Conservation (phyloP, 2,113 vertebrate genomes). For the Papio anubis region DNA sequence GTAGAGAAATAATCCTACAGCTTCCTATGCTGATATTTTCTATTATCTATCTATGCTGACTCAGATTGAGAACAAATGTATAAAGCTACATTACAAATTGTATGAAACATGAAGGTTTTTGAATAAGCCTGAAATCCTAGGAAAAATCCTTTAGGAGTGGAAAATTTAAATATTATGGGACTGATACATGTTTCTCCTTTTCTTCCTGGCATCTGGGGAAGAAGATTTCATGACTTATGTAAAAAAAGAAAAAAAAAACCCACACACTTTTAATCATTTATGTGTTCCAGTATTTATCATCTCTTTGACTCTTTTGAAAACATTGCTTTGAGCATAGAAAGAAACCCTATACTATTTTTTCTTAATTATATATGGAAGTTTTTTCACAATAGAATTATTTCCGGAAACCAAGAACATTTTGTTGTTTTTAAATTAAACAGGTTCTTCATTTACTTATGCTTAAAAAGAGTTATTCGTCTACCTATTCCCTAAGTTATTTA, state of each 20-base stretch:
- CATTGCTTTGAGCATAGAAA: not conserved
- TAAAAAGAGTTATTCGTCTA: not conserved
- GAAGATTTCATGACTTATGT: not conserved
- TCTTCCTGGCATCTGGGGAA: not conserved
- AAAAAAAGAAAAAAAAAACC: not conserved
- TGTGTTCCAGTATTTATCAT: constrained; percentile 32
- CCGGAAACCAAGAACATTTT: constrained; percentile 5
- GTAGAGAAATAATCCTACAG: not conserved
- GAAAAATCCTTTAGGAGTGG: not conserved
- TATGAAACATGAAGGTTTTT: not conserved
- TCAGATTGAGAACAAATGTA: not conserved
- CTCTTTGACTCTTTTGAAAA: constrained; percentile 30
- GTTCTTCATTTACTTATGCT: constrained; percentile 17
- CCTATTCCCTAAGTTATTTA: constrained; percentile 24
- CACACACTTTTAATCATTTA: not conserved
- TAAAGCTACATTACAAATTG: not conserved
- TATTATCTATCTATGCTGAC: not conserved
- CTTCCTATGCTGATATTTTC: not conserved
- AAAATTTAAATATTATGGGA: not conserved
- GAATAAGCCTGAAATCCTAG: not conserved
- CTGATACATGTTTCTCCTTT: not conserved
- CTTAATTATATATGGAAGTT: not conserved
- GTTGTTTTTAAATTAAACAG: constrained; percentile 41
- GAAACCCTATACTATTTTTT: not conserved
- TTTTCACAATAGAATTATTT: constrained; percentile 31